Evolutionary conservation across 1,140 invertebrate genomes (phyloP), one percentile per base, ranked within the genome.

Genomic region (Colletes gigas): DNA sequence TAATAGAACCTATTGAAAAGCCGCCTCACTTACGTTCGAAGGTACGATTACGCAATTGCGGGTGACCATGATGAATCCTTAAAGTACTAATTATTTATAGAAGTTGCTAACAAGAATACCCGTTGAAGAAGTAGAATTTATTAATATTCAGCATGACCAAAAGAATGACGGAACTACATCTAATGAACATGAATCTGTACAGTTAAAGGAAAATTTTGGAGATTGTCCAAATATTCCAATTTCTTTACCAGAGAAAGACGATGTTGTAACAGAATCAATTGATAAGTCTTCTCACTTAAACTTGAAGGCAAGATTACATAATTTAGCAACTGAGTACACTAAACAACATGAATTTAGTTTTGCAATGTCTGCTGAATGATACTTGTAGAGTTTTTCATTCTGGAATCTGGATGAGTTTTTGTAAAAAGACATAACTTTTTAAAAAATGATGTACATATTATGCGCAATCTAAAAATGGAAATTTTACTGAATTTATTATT

Each of bases 11-110:
- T 21, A 91, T 95, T 30, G 91, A 93, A 79, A 96, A 96, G 92
- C 93, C 94, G 19, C 94, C 95, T 12, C 95, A 96, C 88, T 92
- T 95, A 83, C 93, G 94, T 81, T 95, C 95, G 14, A 96, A 95
- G 91, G 95, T 95, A 92, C 83, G 60, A 82, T 82, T 82, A 65
- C 41, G 66, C 69, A 76, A 72, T 82, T 70, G 74, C 60, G 67
- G 82, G 83, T 21, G 63, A 83, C 66, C 15, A 60, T 41, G 19
- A n/a, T 80, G 57, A 19, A 67, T 52, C 1, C 68, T 21, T 47
- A 47, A 15, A 67, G 54, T 83, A 4, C 70, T 76, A 12, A 50
- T 41, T 67, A 71, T 60, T 84, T 93, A 92, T 47, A 95, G 93
- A 93, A 94, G 83, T 91, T 94, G 0, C 84, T 96, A 57, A 94